These are phyloP conservation scores for Drosophila falleni DNA, from an alignment of 2,888 invertebrate species.

Conservation along the genomic window DNA sequence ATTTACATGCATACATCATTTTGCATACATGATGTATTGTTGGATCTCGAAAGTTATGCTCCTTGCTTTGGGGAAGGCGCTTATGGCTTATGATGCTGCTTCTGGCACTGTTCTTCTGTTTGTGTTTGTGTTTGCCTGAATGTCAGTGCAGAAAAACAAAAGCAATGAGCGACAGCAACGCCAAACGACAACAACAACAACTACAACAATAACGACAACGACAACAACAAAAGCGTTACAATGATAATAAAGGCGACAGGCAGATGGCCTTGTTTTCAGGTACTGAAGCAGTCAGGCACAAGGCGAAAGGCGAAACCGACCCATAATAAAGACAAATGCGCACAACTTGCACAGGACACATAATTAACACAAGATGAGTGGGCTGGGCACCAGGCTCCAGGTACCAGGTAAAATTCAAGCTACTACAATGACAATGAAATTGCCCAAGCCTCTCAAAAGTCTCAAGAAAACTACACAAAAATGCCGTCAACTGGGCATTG, in stretches of 20 bases:
- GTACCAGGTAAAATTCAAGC: conserved; percentile 27
- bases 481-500: conserved; percentile 18
- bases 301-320: conserved; percentile 28
- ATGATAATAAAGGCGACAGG: conserved; percentile 74
- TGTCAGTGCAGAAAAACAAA: conserved; percentile 77
- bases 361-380: conserved; percentile 64
- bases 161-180: conserved; percentile 41
- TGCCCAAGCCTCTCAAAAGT: conserved; percentile 5
- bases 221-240: conserved; percentile 60
- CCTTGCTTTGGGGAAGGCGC: conserved; percentile 24
- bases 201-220: conserved; percentile 29
- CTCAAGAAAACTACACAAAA: conserved; percentile 23
- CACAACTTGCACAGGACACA: conserved; percentile 75
- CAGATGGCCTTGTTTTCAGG: conserved; percentile 77
- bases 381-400: conserved; percentile 1
- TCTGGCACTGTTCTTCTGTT: conserved; percentile 25
- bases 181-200: conserved; percentile 25
- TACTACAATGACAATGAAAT: conserved; percentile 44
- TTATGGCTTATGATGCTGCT: conserved; percentile 50
- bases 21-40: conserved; percentile 80
- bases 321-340: conserved; percentile 79
- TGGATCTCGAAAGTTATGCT: conserved; percentile 52
- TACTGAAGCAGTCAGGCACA: conserved; percentile 32
- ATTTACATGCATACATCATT: conserved; percentile 79
- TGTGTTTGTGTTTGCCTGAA: conserved; percentile 52